Base-by-base conservation (phyloP, 2,113 vertebrate species). In the Atrichornis clamosus region DNA sequence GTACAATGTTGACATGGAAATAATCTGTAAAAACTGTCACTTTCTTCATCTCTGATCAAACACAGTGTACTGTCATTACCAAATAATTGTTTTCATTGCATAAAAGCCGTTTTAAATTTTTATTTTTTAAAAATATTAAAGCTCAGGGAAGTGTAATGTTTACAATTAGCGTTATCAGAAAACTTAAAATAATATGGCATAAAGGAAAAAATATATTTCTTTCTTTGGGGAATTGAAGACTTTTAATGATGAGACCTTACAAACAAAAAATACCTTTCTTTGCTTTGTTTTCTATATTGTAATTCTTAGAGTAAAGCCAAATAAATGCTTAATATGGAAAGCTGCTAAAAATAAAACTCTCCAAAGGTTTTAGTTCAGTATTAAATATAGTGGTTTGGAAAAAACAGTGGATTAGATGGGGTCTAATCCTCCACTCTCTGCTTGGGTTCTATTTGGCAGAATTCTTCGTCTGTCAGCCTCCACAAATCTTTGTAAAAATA, bases 51-150 rank as follows among this genome's bases (percentile, higher is more conserved):
- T 97, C 74, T 96, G 82, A 97, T 74, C 74, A 93, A 93, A 78
- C 44, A 87, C n/a, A 91, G 74, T 88, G 58, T 42, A 39, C 17
- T 73, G 73, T 85, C 79, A 94, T 96, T 90, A 95, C 76, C 68
- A 97, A 94, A 95, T 92, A 27, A 96, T 95, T 39, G 15, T 93
- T 97, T 94, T 95, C 89, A 97, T 94, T 96, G 60, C 85, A 94
- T 75, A 84, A 93, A 92, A 87, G 84, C 60, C 75, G 39, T 89
- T 94, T 89, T 60, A 88, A 94, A 94, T 65, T 47, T 91, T 67
- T 49, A 62, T 12, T 13, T 49, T 55, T 76, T 74, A 64, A 16
- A 16, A 10, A 27, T 68, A 75, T 75, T 47, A 68, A 76, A 83
- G 14, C 41, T 62, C 30, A 73, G 11, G 77, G 49, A 97, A 90